Evolutionary conservation across 2,797 vertebrate genomes (phyloP), one percentile per base, ranked within the genome.

Genomic region (Chelonia mydas): DNA sequence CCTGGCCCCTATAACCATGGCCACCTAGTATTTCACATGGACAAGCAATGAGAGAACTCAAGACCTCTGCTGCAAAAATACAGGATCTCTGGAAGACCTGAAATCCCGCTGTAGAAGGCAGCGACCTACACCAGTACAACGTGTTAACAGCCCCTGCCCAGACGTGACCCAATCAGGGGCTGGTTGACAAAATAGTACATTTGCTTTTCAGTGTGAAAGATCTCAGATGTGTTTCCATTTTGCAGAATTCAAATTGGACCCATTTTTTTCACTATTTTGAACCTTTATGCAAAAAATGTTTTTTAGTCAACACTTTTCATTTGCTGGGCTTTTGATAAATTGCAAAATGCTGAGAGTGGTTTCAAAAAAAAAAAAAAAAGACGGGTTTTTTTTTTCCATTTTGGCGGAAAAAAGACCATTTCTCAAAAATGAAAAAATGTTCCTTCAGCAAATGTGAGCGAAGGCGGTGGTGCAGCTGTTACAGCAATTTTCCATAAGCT

Each of bases 301-400:
- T 1, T 5, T 81, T 57, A 33, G 84, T 55, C 80, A 84, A 88
- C 94, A 89, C 68, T 78, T 97, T 95, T 87, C 53, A 82, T 90
- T 96, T 93, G 92, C 87, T 90, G 55, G 93, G 74, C 88, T 96
- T 53, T 86, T 81, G 78, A 74, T 90, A 86, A 95, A 81, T 86
- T 95, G 86, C 80, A 95, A 97, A 96, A 95, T 96, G 94, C 96
- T 93, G 96, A 81, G 19, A 89, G 92, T 1, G 2, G 89, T 93
- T 90, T 92, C 88, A 83, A 94, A 97, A 79, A 94, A 86, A 96
- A 96, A 92, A 95, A 80, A 86, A 92, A 90, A 88, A 90, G 93
- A 93, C 10, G 17, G 94, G 49, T 92, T 93, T 87, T 89, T 94
- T 41, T 94, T 65, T 65, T n/a, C 65, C 28, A 31, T 59, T 65